Evolutionary conservation across 2,113 vertebrate genomes (phyloP), one percentile per base, ranked within the genome.

Genomic region (Percopsis transmontana): DNA sequence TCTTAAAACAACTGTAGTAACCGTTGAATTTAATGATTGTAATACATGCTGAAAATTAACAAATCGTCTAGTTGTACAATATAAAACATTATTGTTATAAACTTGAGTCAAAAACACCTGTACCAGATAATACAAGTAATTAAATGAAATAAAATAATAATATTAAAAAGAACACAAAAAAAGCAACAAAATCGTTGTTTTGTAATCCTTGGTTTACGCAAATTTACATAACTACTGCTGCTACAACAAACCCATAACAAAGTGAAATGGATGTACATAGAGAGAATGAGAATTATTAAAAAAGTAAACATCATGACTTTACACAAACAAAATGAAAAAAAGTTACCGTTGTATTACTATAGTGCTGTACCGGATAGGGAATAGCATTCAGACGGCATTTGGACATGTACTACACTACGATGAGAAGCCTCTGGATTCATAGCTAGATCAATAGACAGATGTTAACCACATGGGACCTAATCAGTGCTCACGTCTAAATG

Each of bases 251-350:
- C 54, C 60, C 52, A 45, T 66, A 71, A 76, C 27, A 50, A 82
- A 82, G 74, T 70, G 27, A 54, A 79, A 69, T 53, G 2, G 12
- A 79, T 80, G 89, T 85, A 91, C 85, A 73, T 74, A 79, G 75
- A 92, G 77, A 77, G 81, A 87, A 59, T 73, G 77, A 82, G 77
- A 70, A 70, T 62, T 58, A 82, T 84, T 87, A 86, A 81, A 91
- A 90, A 92, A 90, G 91, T 91, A 92, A 93, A 93, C 91, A 92
- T 92, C 79, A 76, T 90, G 91, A 93, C 91, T 23, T 91, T 91
- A 89, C 85, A 84, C 87, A 83, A 80, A 88, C 84, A 90, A 71
- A 81, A 85, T 24, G 84, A 86, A 45, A 74, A 91, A 92, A 93
- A 93, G 94, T 94, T 90, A 89, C 84, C 88, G 83, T 93, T 90